These are phyloP conservation scores for Salticus scenicus DNA, from an alignment of 2,888 invertebrate genomes.

Conservation along the genomic window DNA sequence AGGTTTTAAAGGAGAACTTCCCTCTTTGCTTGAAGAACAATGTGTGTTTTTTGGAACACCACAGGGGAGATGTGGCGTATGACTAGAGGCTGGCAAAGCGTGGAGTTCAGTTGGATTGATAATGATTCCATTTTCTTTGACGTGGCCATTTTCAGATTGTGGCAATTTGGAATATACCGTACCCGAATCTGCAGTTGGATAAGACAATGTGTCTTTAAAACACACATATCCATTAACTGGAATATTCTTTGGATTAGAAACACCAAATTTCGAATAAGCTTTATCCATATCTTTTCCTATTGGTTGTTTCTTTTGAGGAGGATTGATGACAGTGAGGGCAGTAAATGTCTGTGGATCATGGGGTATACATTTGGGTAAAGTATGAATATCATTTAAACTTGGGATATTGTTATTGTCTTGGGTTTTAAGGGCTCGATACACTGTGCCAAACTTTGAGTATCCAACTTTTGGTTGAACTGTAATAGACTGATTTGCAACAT, in stretches of 20 bases:
- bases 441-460: slow-evolving; percentile 33
- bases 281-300: background rate
- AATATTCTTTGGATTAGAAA: background rate
- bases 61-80: background rate
- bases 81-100: background rate
- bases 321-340: background rate
- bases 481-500: slow-evolving; percentile 9
- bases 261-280: slow-evolving; percentile 25
- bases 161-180: background rate
- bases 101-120: background rate
- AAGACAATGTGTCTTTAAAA: background rate
- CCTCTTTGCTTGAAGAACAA: background rate
- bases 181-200: background rate
- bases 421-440: background rate
- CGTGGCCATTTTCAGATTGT: background rate
- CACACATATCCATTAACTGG: slow-evolving; percentile 19
- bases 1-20: background rate
- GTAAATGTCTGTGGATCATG: background rate
- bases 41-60: background rate
- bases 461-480: background rate
- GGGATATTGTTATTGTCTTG: background rate
- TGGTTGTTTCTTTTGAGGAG: background rate
- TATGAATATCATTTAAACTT: background rate
- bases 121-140: background rate
- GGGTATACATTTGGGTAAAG: background rate